Evolutionary conservation across 2,797 vertebrate species (phyloP), one percentile per base, ranked within the genome.

Genomic region (Sebastes minor): DNA sequence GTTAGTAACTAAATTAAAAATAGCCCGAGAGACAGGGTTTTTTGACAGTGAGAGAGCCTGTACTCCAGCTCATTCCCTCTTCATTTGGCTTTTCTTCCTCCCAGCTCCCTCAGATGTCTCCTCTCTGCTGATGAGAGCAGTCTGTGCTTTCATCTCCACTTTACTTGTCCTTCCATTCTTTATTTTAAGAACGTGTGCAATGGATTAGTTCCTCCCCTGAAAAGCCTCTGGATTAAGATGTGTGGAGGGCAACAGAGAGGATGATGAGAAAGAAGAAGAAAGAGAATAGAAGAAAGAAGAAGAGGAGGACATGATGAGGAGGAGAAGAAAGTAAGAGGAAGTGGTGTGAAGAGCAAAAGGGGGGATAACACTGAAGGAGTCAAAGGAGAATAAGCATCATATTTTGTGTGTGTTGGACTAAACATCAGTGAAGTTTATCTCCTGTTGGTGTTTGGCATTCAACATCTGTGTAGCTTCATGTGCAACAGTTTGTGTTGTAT

Each of bases 71-170:
- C 59, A 55, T 85, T 86, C 57, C 32, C 66, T 78, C 59, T 32
- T 71, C 46, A 46, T 78, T 83, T 63, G 55, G 8, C 9, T 55
- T 72, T 83, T 80, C 20, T 69, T 75, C 57, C 69, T 68, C 61
- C 38, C 62, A 22, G 62, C 68, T 80, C 64, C 70, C 23, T 88
- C 83, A 88, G 83, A 91, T 83, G 85, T 86, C 76, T 88, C 75
- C 72, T 77, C 83, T 82, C 71, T 67, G 72, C 78, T 85, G 83
- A 92, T 83, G 85, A 82, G 76, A 88, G 70, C 76, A 69, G 87
- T 69, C 78, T 68, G n/a, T 6, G 10, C 88, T 93, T 92, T 93
- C 88, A 91, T 91, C 88, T 89, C 73, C 87, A 89, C 88, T 87
- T 91, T 78, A 78, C 76, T 80, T 78, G 74, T 79, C 75, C 82